phyloP scores from a whole-genome alignment of 2,888 invertebrate genomes.

The Chaitophorus viminalis region DNA sequence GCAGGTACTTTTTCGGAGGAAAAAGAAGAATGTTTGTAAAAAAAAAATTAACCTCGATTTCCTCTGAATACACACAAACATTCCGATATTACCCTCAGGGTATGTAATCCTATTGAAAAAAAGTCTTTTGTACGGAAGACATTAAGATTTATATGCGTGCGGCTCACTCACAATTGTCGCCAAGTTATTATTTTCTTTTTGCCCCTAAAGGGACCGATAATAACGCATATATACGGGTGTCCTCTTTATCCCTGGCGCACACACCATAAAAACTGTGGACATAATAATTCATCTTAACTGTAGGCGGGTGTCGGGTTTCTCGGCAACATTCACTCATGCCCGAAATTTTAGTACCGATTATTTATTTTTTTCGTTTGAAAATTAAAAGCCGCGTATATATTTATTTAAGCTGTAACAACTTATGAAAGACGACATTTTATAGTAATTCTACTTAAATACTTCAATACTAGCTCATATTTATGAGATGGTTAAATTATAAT shows the following conservation, averaged over 20 bases:
- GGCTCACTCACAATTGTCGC: conserved; percentile 58
- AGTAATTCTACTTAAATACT: too few relatives aligned
- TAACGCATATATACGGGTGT: conserved; percentile 32
- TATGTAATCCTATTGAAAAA: conserved; percentile 35
- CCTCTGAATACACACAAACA: conserved; percentile 53
- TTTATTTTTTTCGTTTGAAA: conserved; percentile 6
- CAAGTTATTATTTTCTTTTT: conserved; percentile 54
- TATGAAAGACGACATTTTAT: not conserved
- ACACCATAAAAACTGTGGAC: conserved; percentile 43
- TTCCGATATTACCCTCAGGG: conserved; percentile 45
- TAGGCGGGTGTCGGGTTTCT: conserved; percentile 50
- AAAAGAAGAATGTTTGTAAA: conserved; percentile 33
- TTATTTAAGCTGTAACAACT: not conserved
- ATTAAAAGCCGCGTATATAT: conserved; percentile 31
- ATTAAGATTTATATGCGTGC: conserved; percentile 53
- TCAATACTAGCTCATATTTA: too few relatives aligned
- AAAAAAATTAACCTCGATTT: conserved; percentile 55
- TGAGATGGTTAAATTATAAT: too few relatives aligned
- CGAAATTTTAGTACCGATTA: conserved; percentile 22
- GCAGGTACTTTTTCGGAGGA: conserved; percentile 10
- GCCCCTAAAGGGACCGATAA: conserved; percentile 56
- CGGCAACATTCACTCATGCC: conserved; percentile 25
- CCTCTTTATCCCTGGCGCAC: conserved; percentile 25
- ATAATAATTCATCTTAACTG: conserved; percentile 53
- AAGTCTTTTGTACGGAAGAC: conserved; percentile 55